A percentile compares a stretch with the other conserved stretches of the same genome.
Conservation (phyloP, 2,797 vertebrate genomes). For the Poecilia gillii region DNA sequence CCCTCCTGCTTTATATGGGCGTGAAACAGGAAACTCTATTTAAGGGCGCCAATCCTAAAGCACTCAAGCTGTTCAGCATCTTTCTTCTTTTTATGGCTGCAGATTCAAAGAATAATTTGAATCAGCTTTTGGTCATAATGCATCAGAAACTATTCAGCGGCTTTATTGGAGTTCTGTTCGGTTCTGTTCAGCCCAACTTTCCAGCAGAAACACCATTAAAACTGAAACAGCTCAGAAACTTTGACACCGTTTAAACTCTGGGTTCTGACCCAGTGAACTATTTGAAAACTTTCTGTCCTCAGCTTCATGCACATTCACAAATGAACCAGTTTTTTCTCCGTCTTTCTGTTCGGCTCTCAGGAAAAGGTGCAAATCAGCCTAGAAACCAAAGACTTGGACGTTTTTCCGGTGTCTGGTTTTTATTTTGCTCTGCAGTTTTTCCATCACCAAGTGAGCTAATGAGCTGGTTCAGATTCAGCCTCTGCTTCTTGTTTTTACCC, state of each 20-base stretch:
- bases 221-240: not conserved
- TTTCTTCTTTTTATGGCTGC: not conserved
- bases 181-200: not conserved
- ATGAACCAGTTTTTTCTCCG: not conserved
- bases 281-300: not conserved
- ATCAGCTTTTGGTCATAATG: not conserved
- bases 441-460: not conserved
- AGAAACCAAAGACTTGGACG: not conserved
- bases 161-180: not conserved
- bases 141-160: not conserved
- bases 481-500: not conserved
- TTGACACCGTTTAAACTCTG: not conserved
- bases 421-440: not conserved
- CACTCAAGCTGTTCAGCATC: not conserved
- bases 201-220: not conserved
- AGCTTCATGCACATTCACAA: not conserved
- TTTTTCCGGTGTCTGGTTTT: not conserved
- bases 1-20: slow-evolving; percentile 57
- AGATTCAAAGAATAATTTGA: not conserved
- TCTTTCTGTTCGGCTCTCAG: not conserved
- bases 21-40: slow-evolving; percentile 52
- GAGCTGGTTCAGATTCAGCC: not conserved
- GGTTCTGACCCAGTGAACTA: not conserved
- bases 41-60: not conserved
- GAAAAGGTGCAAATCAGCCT: not conserved